Conservation (phyloP, 2,113 vertebrate species). For the Otolemur garnettii region DNA sequence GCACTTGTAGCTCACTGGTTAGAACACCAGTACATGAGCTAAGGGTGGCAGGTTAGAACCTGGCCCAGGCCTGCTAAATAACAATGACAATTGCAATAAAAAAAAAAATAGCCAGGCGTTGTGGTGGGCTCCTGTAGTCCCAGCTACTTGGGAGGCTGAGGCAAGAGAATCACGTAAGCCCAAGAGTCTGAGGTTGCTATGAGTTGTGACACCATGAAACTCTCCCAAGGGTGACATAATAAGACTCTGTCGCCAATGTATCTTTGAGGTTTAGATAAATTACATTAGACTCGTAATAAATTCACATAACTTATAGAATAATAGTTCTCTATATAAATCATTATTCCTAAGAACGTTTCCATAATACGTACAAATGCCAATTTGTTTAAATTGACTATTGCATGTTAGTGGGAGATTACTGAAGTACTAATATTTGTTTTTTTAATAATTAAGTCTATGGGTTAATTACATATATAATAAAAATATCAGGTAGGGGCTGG, state of each 20-base stretch:
- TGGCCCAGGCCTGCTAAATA: no score
- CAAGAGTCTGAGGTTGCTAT: no score
- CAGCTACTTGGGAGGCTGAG: no score
- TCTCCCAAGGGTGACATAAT: no score
- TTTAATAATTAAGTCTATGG: background rate
- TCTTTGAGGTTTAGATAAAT: background rate
- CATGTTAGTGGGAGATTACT: background rate
- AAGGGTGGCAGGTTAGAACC: no score
- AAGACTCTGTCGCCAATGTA: background rate
- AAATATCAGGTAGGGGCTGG: background rate
- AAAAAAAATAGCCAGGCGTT: no score
- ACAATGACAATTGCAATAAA: no score
- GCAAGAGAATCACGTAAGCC: no score
- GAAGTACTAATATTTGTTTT: background rate
- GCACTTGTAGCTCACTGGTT: no score
- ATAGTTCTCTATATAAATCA: background rate
- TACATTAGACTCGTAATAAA: background rate
- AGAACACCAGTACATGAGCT: no score
- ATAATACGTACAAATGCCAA: conserved; percentile 9
- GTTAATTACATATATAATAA: background rate
- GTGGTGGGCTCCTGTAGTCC: no score
- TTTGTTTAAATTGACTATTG: conserved; percentile 11
- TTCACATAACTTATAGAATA: background rate
- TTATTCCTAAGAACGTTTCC: background rate
- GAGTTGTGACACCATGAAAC: no score